Conservation (phyloP, 2,888 invertebrate genomes). For the Acleris sparsana region DNA sequence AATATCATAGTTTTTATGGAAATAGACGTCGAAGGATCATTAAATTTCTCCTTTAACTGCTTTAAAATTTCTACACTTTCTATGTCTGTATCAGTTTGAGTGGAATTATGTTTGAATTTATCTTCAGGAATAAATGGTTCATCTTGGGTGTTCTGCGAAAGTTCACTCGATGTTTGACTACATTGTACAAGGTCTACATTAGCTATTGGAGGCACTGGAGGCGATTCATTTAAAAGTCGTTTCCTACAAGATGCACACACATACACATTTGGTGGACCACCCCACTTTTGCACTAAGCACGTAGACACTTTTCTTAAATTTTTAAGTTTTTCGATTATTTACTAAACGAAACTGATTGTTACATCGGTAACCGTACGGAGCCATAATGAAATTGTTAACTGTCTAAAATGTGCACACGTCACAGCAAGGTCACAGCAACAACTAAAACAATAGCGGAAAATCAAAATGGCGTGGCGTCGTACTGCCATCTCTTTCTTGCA, state of each 20-base stretch:
- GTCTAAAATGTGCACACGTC: too few relatives aligned
- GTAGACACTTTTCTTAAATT: slow-evolving; percentile 23
- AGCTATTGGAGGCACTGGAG: slow-evolving; percentile 14
- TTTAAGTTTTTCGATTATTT: slow-evolving; percentile 16
- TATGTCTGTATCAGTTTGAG: too few relatives aligned
- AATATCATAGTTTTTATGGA: slow-evolving; percentile 42
- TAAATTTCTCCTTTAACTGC: too few relatives aligned
- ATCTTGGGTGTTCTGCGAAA: slow-evolving; percentile 31
- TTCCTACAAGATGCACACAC: slow-evolving; percentile 28
- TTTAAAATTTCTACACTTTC: slow-evolving; percentile 3
- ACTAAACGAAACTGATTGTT: not conserved
- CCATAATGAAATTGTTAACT: too few relatives aligned
- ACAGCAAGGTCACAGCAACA: too few relatives aligned
- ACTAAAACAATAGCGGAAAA: too few relatives aligned
- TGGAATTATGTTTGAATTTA: slow-evolving; percentile 26
- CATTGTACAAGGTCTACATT: slow-evolving; percentile 20
- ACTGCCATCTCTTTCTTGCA: too few relatives aligned
- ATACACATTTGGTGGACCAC: slow-evolving; percentile 17
- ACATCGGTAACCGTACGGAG: too few relatives aligned
- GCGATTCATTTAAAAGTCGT: slow-evolving; percentile 10
- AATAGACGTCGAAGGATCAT: slow-evolving; percentile 30
- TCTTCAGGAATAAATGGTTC: slow-evolving; percentile 30
- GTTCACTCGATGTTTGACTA: slow-evolving; percentile 16
- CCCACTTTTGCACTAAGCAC: slow-evolving; percentile 27
- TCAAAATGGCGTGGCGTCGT: too few relatives aligned